These are phyloP conservation scores for Columbina picui DNA, from an alignment of 2,113 vertebrate species.

Conservation along the genomic window DNA sequence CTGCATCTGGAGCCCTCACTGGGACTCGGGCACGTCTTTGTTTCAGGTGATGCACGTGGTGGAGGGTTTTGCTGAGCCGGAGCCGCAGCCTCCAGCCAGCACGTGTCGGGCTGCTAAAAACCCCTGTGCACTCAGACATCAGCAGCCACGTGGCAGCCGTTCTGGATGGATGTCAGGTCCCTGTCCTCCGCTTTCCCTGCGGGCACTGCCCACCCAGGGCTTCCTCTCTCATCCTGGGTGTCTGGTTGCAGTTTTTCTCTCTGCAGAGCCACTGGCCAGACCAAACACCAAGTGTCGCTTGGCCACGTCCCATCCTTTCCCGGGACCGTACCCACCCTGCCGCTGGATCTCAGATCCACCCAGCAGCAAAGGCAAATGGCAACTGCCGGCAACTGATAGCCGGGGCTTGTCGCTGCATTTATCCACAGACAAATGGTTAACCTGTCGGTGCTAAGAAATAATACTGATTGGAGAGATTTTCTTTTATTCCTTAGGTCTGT, in stretches of 20 bases:
- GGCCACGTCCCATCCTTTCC: not conserved
- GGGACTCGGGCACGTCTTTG: not conserved
- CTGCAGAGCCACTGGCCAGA: not conserved
- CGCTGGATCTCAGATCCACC: not conserved
- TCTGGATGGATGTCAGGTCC: not conserved
- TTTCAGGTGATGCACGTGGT: not conserved
- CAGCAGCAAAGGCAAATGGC: not conserved
- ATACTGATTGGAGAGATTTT: not conserved
- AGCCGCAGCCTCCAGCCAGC: not conserved
- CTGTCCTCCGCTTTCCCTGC: not conserved
- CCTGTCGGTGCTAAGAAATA: not conserved
- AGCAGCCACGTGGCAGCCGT: not conserved
- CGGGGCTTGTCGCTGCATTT: not conserved
- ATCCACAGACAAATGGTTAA: conserved; percentile 4
- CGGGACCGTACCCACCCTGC: not conserved
- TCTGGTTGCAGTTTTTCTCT: not conserved
- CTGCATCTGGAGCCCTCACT: not conserved
- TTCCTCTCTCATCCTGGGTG: not conserved
- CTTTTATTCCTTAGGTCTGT: conserved; percentile 12
- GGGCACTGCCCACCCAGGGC: not conserved
- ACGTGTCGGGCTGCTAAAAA: not conserved
- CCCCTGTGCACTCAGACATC: fast-evolving
- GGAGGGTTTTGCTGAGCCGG: not conserved
- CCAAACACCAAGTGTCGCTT: not conserved
- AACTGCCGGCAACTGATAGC: not conserved